A percentile compares a stretch with the other conserved stretches of the same genome.
Conservation (phyloP, 1,140 invertebrate genomes). For the Diabrotica undecimpunctata region DNA sequence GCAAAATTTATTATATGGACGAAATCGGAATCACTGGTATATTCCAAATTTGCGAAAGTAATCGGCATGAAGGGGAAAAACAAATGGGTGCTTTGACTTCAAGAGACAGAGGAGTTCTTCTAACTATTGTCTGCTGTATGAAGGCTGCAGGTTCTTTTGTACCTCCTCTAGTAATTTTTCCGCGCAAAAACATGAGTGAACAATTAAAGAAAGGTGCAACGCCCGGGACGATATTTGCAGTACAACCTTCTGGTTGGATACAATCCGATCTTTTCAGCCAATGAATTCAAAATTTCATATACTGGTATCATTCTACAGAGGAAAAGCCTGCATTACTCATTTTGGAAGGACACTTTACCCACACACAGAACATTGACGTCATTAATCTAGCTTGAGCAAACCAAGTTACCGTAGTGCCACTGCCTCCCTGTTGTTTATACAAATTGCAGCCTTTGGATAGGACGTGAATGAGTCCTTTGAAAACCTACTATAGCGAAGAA, state of each 20-base stretch:
- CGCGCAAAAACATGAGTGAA: conserved; percentile 36
- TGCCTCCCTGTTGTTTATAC: conserved; percentile 43
- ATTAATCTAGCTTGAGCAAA: conserved; percentile 35
- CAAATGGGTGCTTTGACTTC: conserved; percentile 31
- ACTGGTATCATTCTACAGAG: conserved; percentile 24
- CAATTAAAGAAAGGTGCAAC: conserved; percentile 36
- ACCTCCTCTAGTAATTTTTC: conserved; percentile 44
- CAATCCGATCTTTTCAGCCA: conserved; percentile 31
- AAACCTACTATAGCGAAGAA: conserved; percentile 31
- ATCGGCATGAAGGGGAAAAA: conserved; percentile 2
- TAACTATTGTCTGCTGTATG: conserved; percentile 38
- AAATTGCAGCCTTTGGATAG: conserved; percentile 45
- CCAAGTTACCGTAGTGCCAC: conserved; percentile 29
- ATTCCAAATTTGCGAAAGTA: conserved; percentile 5
- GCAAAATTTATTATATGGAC: not conserved
- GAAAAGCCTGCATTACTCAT: conserved; percentile 32
- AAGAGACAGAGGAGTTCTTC: conserved; percentile 33
- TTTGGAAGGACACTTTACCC: conserved; percentile 23
- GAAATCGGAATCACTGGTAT: conserved; percentile 4
- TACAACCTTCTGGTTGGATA: conserved; percentile 41
- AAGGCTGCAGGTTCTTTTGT: conserved; percentile 43
- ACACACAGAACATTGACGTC: conserved; percentile 18
- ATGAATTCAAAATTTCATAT: conserved; percentile 37
- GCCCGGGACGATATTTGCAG: conserved; percentile 35
- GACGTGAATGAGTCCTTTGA: conserved; percentile 35